Base-by-base conservation (phyloP, 2,888 invertebrate genomes). In the Polyommatus iphigenia region DNA sequence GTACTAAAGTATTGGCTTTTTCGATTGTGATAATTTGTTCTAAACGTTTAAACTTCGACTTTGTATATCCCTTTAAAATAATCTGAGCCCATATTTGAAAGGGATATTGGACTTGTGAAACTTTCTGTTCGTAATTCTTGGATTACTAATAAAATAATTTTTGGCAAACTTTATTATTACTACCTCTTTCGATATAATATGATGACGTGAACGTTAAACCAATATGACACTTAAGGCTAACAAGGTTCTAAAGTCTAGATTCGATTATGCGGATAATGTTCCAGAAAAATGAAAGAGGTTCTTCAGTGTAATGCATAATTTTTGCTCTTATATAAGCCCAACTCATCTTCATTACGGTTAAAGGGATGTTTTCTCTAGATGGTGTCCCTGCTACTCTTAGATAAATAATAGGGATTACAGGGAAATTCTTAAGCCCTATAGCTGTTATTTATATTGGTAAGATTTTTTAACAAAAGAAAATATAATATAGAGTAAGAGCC, bases 11-110 rank as follows among this genome's bases (percentile, higher is more conserved):
- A n/a, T 50, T 67, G 36, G 71, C 36, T 54, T 77, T n/a, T 41
- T 59, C 50, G 46, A 62, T 50, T 46, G 50, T 78, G 71, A 71
- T 72, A 71, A 57, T 71, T 76, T 77, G 50, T 72, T 80, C 62
- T 71, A 62, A 79, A 79, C 57, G 57, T 78, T 78, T 59, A 77
- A 76, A 78, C 72, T 71, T 67, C 78, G 24, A 80, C 71, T 85
- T 84, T 83, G 29, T 32, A 89, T 93, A 93, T 93, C 93, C 93
- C 93, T 93, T 93, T 91, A 81, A 92, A 92, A 92, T 93, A 93
- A 90, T 89, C 88, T 91, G 93, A 93, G 94, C 93, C 93, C 94
- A 89, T 93, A 92, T 94, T 93, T 91, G 86, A 91, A 91, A 90
- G 93, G 94, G 92, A 93, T 94, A 92, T 92, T 89, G 87, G 83